These are phyloP conservation scores for Trissolcus basalis DNA, from an alignment of 1,140 invertebrate species.

Conservation along the genomic window DNA sequence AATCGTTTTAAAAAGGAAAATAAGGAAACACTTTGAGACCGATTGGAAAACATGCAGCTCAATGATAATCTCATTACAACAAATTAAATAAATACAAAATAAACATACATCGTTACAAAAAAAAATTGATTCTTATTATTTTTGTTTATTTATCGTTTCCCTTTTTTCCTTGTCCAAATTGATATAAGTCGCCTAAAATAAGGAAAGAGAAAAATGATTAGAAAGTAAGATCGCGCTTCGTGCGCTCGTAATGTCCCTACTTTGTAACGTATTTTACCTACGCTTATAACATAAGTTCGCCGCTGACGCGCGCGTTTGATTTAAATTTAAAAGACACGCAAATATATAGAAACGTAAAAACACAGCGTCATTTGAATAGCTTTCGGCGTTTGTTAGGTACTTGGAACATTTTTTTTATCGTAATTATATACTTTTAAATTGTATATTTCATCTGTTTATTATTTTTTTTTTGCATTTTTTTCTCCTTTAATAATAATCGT, in stretches of 20 bases:
- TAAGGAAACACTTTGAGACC: constrained; percentile 25
- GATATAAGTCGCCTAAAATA: constrained; percentile 33
- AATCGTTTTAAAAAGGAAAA: constrained; percentile 47
- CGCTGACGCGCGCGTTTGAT: constrained; percentile 33
- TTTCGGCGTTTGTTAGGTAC: constrained; percentile 54
- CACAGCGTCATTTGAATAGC: constrained; percentile 51
- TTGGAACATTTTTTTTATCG: constrained; percentile 47
- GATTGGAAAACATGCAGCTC: constrained; percentile 24
- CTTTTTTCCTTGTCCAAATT: constrained; percentile 49
- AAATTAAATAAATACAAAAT: constrained; percentile 24
- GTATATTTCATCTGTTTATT: constrained; percentile 4
- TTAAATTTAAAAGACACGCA: constrained; percentile 41
- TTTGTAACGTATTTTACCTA: constrained; percentile 9
- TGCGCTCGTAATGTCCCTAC: constrained; percentile 3
- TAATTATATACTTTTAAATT: background rate
- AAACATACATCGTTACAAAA: background rate
- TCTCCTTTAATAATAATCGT: background rate
- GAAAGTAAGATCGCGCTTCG: constrained; percentile 6
- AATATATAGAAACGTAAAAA: constrained; percentile 29
- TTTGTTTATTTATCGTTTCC: constrained; percentile 9
- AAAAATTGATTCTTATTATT: too few species aligned
- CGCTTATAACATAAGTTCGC: constrained; percentile 26
- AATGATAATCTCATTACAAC: constrained; percentile 1
- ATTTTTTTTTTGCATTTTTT: constrained; percentile 24
- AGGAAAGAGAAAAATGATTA: constrained; percentile 3